Percentiles rank a stretch among this genome's conserved stretches.
These are phyloP conservation scores for Choreutis nemorana DNA, from an alignment of 2,888 invertebrate species.

Conservation along the genomic window DNA sequence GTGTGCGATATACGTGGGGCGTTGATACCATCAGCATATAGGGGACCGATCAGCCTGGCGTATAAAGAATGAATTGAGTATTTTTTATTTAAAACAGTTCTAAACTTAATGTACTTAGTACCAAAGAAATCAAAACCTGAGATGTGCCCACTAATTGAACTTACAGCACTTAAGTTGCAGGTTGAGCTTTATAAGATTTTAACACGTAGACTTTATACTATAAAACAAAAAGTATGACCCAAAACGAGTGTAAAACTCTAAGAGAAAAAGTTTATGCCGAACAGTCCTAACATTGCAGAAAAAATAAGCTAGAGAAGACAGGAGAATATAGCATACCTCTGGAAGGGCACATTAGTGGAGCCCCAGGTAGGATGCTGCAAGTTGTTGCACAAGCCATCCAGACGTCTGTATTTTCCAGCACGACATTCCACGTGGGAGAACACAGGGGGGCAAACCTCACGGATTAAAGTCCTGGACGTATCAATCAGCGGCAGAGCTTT, in stretches of 20 bases:
- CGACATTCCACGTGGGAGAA: constrained; percentile 88
- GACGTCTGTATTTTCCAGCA: constrained; percentile 85
- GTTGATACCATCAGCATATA: constrained; percentile 85
- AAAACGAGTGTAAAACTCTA: no score
- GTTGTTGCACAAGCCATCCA: constrained; percentile 90
- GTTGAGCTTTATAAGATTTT: no score
- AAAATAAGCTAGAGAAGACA: no score
- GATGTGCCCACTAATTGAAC: no score
- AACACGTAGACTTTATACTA: no score
- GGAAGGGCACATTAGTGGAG: constrained; percentile 83
- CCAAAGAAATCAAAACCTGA: no score
- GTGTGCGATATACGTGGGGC: constrained; percentile 83
- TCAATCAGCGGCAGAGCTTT: constrained; percentile 87
- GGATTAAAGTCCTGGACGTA: constrained; percentile 85
- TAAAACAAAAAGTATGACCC: no score
- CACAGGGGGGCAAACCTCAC: constrained; percentile 88
- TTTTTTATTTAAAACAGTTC: no score
- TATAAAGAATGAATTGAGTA: neutral
- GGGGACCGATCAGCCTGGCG: constrained; percentile 75
- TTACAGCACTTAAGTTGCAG: no score
- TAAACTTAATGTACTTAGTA: no score
- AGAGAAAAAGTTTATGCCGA: no score
- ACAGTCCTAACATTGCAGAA: constrained; percentile 5
- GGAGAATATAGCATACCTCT: constrained; percentile 68
- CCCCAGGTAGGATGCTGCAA: constrained; percentile 91